These are phyloP conservation scores for Galaxias olidus DNA, from an alignment of 2,797 vertebrate species.

Conservation along the genomic window DNA sequence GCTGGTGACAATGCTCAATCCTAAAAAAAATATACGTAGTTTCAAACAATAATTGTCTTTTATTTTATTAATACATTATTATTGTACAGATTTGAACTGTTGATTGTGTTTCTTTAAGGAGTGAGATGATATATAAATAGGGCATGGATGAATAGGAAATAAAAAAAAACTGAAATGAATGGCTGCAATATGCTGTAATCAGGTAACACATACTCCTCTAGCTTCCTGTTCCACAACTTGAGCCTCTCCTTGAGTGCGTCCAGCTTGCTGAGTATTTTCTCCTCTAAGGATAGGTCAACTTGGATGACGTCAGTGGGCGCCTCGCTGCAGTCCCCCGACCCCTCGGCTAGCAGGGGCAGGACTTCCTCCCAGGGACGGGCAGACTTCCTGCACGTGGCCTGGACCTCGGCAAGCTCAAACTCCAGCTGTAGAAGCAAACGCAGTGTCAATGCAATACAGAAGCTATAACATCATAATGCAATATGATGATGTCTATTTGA, in stretches of 20 bases:
- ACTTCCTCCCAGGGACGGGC: slow-evolving; percentile 30
- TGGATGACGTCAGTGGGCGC: slow-evolving; percentile 24
- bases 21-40: slow-evolving; percentile 48
- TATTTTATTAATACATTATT: no score
- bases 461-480: slow-evolving; percentile 3
- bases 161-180: no score
- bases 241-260: slow-evolving; percentile 72
- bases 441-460: slow-evolving; percentile 20
- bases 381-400: slow-evolving; percentile 46
- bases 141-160: no score
- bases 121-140: no score
- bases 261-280: slow-evolving; percentile 73
- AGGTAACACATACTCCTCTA: slow-evolving; percentile 72
- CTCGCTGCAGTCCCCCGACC: slow-evolving; percentile 29
- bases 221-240: slow-evolving; percentile 70
- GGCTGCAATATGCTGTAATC: no score
- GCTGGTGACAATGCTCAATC: slow-evolving; percentile 68
- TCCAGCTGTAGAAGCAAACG: slow-evolving; percentile 68
- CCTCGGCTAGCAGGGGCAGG: slow-evolving; percentile 10
- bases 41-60: no score
- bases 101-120: no score
- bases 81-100: no score
- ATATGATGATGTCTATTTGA: no score
- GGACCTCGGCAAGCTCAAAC: slow-evolving; percentile 64
- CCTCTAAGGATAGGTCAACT: slow-evolving; percentile 55